These are phyloP conservation scores for Bucorvus abyssinicus DNA, from an alignment of 2,797 vertebrate genomes.

Conservation along the genomic window DNA sequence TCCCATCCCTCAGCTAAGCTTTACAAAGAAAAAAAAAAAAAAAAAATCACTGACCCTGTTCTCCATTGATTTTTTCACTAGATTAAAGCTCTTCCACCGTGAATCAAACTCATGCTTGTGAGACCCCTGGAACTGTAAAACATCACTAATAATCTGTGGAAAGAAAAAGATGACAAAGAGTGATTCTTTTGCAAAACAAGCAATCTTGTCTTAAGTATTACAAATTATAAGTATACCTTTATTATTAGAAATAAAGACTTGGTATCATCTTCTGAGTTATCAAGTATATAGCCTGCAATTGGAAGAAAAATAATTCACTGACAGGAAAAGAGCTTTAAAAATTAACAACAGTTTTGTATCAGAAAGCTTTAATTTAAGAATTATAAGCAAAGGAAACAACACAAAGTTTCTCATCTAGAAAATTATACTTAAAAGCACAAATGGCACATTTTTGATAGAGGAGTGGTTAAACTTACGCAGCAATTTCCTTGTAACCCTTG, in stretches of 20 bases:
- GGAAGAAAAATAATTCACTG: background rate
- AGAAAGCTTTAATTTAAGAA: background rate
- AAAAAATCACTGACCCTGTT: conserved; percentile 85
- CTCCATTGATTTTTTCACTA: conserved; percentile 99
- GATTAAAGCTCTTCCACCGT: conserved; percentile 96
- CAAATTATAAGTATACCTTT: conserved; percentile 81
- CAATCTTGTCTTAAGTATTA: background rate
- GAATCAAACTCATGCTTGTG: conserved; percentile 99
- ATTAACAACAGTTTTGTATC: background rate
- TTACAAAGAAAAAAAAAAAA: background rate
- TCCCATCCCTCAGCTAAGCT: background rate
- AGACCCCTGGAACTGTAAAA: conserved; percentile 94
- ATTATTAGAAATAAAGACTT: conserved; percentile 98
- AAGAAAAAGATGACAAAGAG: background rate
- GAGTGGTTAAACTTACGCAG: conserved; percentile 85
- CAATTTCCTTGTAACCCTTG: conserved; percentile 87
- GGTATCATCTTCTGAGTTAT: conserved; percentile 95
- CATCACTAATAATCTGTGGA: conserved; percentile 90
- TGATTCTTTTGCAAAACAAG: background rate
- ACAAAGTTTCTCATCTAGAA: background rate
- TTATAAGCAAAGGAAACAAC: background rate
- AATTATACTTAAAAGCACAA: background rate
- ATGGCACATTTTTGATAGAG: background rate
- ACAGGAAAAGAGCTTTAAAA: background rate
- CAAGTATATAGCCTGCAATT: conserved; percentile 87